Percentiles rank a stretch among this genome's conserved stretches.
These are phyloP conservation scores for Pardosa pseudoannulata DNA, from an alignment of 2,888 invertebrate genomes.

Conservation along the genomic window DNA sequence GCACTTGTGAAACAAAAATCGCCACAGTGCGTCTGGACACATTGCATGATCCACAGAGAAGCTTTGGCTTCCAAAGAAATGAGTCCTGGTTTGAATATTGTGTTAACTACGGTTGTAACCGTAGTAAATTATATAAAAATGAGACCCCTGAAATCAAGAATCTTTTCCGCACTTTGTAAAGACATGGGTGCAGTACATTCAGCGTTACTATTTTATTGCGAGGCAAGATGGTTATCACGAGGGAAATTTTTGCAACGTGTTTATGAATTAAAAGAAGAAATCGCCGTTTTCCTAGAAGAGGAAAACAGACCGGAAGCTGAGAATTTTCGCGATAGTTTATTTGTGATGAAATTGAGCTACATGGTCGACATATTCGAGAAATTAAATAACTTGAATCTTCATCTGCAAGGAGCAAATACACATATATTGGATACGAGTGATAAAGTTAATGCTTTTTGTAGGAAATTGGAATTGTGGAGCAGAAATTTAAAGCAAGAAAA, in stretches of 20 bases:
- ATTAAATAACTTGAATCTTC: slow-evolving; percentile 49
- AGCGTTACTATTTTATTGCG: slow-evolving; percentile 16
- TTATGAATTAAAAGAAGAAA: slow-evolving; percentile 17
- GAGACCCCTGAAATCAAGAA: slow-evolving; percentile 1
- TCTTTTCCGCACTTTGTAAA: slow-evolving; percentile 7
- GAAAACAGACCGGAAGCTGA: slow-evolving; percentile 46
- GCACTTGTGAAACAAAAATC: slow-evolving; percentile 32
- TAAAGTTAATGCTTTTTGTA: slow-evolving; percentile 49
- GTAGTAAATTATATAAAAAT: slow-evolving; percentile 2
- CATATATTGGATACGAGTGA: slow-evolving; percentile 52
- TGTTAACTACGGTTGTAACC: not conserved
- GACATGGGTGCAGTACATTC: not conserved
- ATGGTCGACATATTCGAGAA: slow-evolving; percentile 58
- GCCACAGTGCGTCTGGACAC: not conserved
- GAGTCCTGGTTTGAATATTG: not conserved
- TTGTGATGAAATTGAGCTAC: slow-evolving; percentile 55
- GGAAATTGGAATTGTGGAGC: slow-evolving; percentile 53
- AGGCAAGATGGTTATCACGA: slow-evolving; percentile 5
- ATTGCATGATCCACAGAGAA: not conserved
- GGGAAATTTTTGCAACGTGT: not conserved
- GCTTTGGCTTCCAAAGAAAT: not conserved
- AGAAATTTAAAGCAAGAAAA: slow-evolving; percentile 49
- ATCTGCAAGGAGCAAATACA: slow-evolving; percentile 47
- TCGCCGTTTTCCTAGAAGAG: slow-evolving; percentile 39
- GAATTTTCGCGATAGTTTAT: slow-evolving; percentile 58